Evolutionary conservation across 1,140 invertebrate species (phyloP).

Genomic region (Theocolax elegans): DNA sequence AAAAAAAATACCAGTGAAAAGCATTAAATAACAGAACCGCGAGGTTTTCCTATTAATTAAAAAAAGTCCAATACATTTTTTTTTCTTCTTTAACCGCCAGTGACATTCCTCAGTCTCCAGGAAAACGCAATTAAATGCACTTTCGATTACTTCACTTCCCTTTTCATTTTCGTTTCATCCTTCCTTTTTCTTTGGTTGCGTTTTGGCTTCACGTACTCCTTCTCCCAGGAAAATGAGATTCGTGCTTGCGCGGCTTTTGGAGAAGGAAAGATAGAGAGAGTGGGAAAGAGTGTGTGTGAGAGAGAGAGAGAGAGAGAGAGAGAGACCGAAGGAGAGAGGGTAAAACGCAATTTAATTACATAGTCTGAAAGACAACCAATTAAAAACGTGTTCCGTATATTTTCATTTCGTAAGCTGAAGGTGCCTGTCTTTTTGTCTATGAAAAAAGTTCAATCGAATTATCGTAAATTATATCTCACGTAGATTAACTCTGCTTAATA

Average conservation of each 20-base stretch:
- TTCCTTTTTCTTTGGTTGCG: neutral
- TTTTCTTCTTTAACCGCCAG: neutral
- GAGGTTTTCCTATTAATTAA: neutral
- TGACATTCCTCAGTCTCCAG: neutral
- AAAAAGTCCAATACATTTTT: neutral
- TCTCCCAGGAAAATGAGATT: slow-evolving; percentile 25
- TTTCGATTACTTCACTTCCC: slow-evolving; percentile 24
- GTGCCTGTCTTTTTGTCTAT: too few species aligned
- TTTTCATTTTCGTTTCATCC: neutral
- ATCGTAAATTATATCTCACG: too few species aligned
- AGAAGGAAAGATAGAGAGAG: slow-evolving; percentile 6
- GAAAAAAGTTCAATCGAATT: too few species aligned
- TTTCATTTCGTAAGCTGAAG: too few species aligned
- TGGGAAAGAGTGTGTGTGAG: too few species aligned
- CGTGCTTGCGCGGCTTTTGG: slow-evolving; percentile 24
- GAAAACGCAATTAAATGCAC: slow-evolving; percentile 27
- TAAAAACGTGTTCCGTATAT: slow-evolving; percentile 27
- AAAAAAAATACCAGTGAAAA: too few species aligned
- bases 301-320: too few species aligned
- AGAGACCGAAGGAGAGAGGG: neutral
- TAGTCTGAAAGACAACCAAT: slow-evolving; percentile 18
- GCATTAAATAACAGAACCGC: neutral
- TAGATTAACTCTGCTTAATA: too few species aligned
- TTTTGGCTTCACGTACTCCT: neutral
- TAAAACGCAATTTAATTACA: slow-evolving; percentile 41